A percentile compares a stretch with the other conserved stretches of the same genome.
These are phyloP conservation scores for Cyclophora punctaria DNA, from an alignment of 2,888 invertebrate genomes.

Conservation along the genomic window DNA sequence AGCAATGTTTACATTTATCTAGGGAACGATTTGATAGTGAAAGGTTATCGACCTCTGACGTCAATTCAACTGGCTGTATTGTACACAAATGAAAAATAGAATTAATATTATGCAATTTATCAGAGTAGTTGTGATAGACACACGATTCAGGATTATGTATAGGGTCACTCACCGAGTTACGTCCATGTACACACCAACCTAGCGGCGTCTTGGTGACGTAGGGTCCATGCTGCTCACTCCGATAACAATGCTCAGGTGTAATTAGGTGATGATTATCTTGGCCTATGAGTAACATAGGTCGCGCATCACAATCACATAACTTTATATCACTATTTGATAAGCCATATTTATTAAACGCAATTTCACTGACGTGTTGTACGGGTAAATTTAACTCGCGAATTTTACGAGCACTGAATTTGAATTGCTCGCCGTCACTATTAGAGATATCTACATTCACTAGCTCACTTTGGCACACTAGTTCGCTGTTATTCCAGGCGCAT, in stretches of 20 bases:
- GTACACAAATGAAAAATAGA: too few species aligned
- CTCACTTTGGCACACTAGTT: not conserved
- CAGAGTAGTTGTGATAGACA: too few species aligned
- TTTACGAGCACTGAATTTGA: conserved; percentile 8
- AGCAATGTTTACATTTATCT: conserved; percentile 1
- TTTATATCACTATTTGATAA: not conserved
- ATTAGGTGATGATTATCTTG: conserved; percentile 17
- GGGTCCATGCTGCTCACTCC: not conserved
- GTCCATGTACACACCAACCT: conserved; percentile 10
- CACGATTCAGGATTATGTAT: conserved; percentile 1
- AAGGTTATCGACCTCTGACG: too few species aligned
- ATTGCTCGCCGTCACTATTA: conserved; percentile 2
- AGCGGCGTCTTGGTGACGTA: conserved; percentile 13
- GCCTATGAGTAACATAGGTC: conserved; percentile 14
- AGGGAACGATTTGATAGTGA: conserved; percentile 2
- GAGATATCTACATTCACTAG: not conserved
- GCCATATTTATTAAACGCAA: conserved; percentile 2
- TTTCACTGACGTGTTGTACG: conserved; percentile 11
- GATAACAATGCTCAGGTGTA: conserved; percentile 11
- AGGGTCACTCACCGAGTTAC: conserved; percentile 5
- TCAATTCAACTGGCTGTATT: too few species aligned
- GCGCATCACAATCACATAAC: conserved; percentile 9
- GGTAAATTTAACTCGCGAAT: conserved; percentile 12
- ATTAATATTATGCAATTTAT: too few species aligned
- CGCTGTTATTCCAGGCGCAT: not conserved